Conservation (phyloP, 2,797 vertebrate species). For the Octomys mimax region DNA sequence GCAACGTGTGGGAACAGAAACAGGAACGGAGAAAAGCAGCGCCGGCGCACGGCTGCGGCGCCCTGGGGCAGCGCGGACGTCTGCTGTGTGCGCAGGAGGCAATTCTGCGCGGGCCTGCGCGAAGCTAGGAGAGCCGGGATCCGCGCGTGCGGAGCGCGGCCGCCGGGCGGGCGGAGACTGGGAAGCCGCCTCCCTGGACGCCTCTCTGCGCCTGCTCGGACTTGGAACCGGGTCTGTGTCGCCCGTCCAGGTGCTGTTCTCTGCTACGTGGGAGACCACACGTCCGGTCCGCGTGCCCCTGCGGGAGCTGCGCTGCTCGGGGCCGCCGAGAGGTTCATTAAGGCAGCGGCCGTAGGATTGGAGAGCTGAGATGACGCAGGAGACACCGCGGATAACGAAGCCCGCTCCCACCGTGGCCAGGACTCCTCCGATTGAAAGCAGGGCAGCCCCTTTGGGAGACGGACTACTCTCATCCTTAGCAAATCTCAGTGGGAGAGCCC, state of each 20-base stretch:
- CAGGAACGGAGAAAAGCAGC: not conserved
- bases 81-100: not conserved
- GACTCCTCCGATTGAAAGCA: not conserved
- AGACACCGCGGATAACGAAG: not conserved
- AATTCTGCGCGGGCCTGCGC: too few species aligned
- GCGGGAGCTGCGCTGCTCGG: not conserved
- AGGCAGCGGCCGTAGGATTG: not conserved
- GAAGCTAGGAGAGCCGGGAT: not conserved
- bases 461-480: not conserved
- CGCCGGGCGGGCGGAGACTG: not conserved
- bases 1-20: not conserved
- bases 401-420: accelerated
- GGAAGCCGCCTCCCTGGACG: accelerated
- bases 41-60: not conserved
- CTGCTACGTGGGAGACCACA: not conserved
- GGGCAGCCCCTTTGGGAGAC: not conserved
- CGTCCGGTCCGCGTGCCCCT: too few species aligned
- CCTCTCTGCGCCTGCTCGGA: not conserved
- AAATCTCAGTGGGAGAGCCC: not conserved
- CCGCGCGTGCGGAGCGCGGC: not conserved
- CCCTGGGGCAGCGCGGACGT: too few species aligned
- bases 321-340: not conserved
- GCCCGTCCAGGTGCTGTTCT: not conserved
- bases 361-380: not conserved
- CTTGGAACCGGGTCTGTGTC: not conserved